Evolutionary conservation across 2,113 vertebrate species (phyloP).

Genomic region (Syngnathus typhle): DNA sequence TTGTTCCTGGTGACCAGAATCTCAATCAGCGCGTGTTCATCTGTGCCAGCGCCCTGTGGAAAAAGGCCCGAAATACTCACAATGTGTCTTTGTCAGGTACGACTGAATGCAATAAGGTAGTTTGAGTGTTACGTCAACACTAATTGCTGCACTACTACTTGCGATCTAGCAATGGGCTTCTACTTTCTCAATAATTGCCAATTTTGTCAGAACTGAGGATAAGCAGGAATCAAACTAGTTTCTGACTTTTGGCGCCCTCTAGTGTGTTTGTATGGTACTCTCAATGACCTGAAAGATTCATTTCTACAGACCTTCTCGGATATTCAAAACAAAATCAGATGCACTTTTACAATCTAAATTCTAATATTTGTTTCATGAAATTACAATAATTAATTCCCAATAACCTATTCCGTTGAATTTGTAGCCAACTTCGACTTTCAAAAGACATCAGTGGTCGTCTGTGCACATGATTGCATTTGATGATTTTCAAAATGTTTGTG

Average conservation of each 20-base stretch:
- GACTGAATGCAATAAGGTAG: neutral
- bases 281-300: neutral
- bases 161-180: neutral
- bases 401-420: no score
- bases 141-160: no score
- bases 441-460: no score
- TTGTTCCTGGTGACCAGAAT: conserved; percentile 89
- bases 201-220: neutral
- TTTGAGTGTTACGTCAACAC: neutral
- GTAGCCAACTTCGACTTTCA: no score
- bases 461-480: no score
- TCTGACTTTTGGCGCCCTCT: neutral
- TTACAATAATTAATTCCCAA: no score
- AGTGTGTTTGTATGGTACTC: neutral
- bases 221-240: neutral
- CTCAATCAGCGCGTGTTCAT: conserved; percentile 88
- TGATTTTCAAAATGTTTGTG: neutral
- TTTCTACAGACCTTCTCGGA: neutral
- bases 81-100: neutral
- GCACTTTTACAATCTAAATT: neutral
- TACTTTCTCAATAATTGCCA: neutral
- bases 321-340: neutral
- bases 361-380: no score
- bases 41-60: conserved; percentile 85
- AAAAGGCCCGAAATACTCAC: neutral